Evolutionary conservation across 30 jellyfish, hydroid and myxozoan genomes (phyloP).

Genomic region (Pelagia noctiluca): DNA sequence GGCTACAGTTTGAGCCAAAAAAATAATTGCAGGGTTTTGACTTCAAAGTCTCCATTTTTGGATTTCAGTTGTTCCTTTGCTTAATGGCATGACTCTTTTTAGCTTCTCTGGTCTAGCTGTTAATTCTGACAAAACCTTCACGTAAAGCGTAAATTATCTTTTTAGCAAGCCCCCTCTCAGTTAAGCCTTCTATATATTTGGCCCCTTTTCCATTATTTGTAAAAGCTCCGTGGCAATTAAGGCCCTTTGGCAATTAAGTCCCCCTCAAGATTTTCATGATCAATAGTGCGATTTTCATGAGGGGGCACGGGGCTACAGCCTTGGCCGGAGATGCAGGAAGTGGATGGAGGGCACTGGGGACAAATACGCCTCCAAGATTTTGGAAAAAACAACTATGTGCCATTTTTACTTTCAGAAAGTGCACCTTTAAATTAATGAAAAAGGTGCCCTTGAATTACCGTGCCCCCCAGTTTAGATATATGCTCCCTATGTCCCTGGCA

Average conservation of each 20-base stretch:
- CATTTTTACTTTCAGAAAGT: not conserved
- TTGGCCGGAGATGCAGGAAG: conserved; percentile 3
- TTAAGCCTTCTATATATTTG: not conserved
- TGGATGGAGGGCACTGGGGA: conserved; percentile 6
- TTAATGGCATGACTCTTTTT: conserved; percentile 2
- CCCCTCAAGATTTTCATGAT: not conserved
- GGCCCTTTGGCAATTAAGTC: not conserved
- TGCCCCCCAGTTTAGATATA: conserved; percentile 4
- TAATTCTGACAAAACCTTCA: not conserved
- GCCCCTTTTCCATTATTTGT: not conserved
- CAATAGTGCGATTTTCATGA: not conserved
- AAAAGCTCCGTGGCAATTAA: conserved; percentile 1
- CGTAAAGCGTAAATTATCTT: not conserved
- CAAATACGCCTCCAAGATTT: not conserved
- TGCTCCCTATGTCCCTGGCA: conserved; percentile 4
- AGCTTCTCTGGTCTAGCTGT: not conserved
- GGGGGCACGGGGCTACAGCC: conserved; percentile 4
- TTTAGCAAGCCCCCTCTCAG: conserved; percentile 6
- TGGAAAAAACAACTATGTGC: not conserved
- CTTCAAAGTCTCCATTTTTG: not conserved
- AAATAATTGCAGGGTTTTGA: conserved; percentile 2
- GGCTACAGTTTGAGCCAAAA: conserved; percentile 2
- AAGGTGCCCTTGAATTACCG: not conserved
- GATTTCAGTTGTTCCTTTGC: conserved; percentile 2
- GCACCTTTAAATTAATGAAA: not conserved